These are phyloP conservation scores for Gymnoscopelus microlampas DNA, from an alignment of 2,797 vertebrate genomes.

Conservation along the genomic window DNA sequence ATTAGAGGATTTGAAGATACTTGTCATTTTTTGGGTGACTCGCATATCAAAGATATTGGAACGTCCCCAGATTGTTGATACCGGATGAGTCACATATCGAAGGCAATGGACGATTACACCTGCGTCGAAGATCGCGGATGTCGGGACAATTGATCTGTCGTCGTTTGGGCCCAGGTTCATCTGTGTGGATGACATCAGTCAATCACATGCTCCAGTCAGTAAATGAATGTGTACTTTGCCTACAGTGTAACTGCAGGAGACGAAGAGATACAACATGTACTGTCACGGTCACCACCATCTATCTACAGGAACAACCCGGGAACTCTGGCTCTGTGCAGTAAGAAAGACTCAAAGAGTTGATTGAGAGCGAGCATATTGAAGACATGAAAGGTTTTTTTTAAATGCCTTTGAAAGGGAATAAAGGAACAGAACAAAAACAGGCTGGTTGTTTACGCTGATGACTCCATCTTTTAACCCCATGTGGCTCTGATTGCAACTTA, in stretches of 20 bases:
- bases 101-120: background rate
- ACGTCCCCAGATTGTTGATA: background rate
- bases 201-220: conserved; percentile 48
- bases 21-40: too few species aligned
- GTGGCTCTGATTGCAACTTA: conserved; percentile 29
- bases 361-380: conserved; percentile 21
- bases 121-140: conserved; percentile 36
- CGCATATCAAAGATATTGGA: background rate
- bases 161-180: conserved; percentile 36
- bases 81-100: conserved; percentile 17
- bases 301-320: conserved; percentile 22
- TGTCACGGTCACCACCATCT: conserved; percentile 31
- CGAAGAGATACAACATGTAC: conserved; percentile 41
- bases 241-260: conserved; percentile 51
- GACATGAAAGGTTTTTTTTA: conserved; percentile 30
- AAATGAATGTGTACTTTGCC: conserved; percentile 77
- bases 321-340: conserved; percentile 40
- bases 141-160: conserved; percentile 30
- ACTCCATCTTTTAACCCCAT: conserved; percentile 49
- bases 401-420: conserved; percentile 42
- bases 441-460: conserved; percentile 40
- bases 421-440: conserved; percentile 29
- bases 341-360: conserved; percentile 21
- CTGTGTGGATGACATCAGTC: conserved; percentile 48
- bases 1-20: too few species aligned